Evolutionary conservation across 2,797 vertebrate species (phyloP).

Genomic region (Protosalanx chinensis): DNA sequence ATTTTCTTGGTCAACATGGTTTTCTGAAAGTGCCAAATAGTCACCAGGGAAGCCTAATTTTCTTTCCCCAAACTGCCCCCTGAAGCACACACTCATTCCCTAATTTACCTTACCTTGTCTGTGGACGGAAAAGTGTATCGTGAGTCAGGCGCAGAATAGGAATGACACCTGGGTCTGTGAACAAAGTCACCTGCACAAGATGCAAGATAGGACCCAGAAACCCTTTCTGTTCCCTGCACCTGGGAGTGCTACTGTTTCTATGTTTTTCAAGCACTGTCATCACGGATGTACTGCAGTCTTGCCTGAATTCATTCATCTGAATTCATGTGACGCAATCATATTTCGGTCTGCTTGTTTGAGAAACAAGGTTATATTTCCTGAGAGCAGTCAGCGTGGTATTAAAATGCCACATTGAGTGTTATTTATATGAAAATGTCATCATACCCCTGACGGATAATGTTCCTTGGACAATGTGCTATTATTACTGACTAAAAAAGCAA

Average conservation of each 20-base stretch:
- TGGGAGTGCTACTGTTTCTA: slow-evolving; percentile 29
- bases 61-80: too few species aligned
- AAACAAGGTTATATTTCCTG: slow-evolving; percentile 15
- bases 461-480: neutral
- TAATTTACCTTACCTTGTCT: too few species aligned
- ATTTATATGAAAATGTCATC: slow-evolving; percentile 15
- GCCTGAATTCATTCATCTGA: neutral
- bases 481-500: neutral
- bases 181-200: too few species aligned
- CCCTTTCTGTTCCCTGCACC: neutral
- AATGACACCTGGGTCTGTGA: too few species aligned
- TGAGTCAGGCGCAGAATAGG: too few species aligned
- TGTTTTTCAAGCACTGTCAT: slow-evolving; percentile 17
- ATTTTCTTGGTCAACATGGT: too few species aligned
- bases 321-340: neutral
- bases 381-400: slow-evolving; percentile 12
- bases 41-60: too few species aligned
- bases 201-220: neutral
- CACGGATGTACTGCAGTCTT: neutral
- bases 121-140: too few species aligned
- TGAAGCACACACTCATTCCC: too few species aligned
- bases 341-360: slow-evolving; percentile 3
- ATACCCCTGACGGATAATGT: neutral
- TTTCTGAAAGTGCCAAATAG: too few species aligned
- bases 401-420: slow-evolving; percentile 10